Conservation (phyloP, 2,888 invertebrate genomes). For the Sphaerophoria taeniata region DNA sequence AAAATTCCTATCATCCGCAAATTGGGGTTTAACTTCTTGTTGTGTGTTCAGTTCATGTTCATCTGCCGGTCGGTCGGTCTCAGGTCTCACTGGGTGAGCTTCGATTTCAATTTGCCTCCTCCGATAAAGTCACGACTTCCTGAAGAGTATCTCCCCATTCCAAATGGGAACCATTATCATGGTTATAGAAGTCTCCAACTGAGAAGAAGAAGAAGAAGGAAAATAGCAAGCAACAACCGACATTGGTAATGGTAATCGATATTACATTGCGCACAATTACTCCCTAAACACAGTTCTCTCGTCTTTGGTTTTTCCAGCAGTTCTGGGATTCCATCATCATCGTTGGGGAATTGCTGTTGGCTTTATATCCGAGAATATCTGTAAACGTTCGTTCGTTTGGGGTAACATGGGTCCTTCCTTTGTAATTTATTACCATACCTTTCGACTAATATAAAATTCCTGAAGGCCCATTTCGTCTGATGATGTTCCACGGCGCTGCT, state of each 20-base stretch:
- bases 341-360: constrained; percentile 46
- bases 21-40: constrained; percentile 64
- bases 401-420: constrained; percentile 69
- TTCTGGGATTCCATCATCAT: constrained; percentile 38
- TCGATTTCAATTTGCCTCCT: constrained; percentile 71
- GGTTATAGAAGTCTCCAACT: constrained; percentile 29
- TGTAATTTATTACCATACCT: constrained; percentile 73
- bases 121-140: constrained; percentile 71
- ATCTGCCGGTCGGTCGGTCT: constrained; percentile 16
- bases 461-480: constrained; percentile 73
- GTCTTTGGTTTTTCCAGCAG: neutral
- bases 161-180: constrained; percentile 12
- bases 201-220: neutral
- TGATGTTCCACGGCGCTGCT: constrained; percentile 48
- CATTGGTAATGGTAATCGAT: constrained; percentile 74
- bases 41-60: constrained; percentile 23
- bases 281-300: constrained; percentile 69
- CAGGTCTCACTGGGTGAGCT: constrained; percentile 40
- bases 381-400: constrained; percentile 66
- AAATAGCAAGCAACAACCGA: constrained; percentile 54
- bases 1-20: constrained; percentile 69
- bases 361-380: constrained; percentile 57
- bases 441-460: constrained; percentile 74
- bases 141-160: constrained; percentile 35
- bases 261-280: constrained; percentile 75